These are phyloP conservation scores for Lasiurus borealis DNA, from an alignment of 2,113 vertebrate genomes.

Conservation along the genomic window DNA sequence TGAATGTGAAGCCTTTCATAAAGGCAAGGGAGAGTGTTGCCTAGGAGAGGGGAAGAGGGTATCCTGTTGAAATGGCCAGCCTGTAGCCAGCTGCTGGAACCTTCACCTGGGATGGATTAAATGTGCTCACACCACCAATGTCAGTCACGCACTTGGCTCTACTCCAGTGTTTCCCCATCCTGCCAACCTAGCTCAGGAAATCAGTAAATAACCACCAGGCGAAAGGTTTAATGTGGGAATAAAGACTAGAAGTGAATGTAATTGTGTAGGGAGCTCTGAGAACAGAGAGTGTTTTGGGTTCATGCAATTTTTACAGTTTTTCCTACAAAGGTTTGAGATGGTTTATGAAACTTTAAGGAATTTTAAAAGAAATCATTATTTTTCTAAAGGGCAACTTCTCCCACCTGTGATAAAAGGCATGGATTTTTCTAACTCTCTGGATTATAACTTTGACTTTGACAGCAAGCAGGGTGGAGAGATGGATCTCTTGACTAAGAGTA, in stretches of 20 bases:
- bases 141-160: neutral
- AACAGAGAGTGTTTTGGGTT: neutral
- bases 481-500: neutral
- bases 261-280: neutral
- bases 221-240: neutral
- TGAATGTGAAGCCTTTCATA: neutral
- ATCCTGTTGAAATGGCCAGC: neutral
- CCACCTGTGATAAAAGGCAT: constrained; percentile 39
- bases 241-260: constrained; percentile 1
- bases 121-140: too few relatives aligned
- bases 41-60: neutral
- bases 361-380: constrained; percentile 49
- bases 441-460: constrained; percentile 47
- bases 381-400: constrained; percentile 63
- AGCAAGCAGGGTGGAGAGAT: neutral
- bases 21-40: neutral
- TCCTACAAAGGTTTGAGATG: constrained; percentile 59
- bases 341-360: constrained; percentile 53
- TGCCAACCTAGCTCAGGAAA: neutral
- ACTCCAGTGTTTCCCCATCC: neutral
- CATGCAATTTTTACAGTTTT: constrained; percentile 60
- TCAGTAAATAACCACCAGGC: neutral
- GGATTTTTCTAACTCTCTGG: constrained; percentile 54
- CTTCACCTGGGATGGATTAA: accelerated
- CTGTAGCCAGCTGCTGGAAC: neutral